These are phyloP conservation scores for Drosophila teissieri DNA, from an alignment of 1,140 invertebrate genomes.

Conservation along the genomic window DNA sequence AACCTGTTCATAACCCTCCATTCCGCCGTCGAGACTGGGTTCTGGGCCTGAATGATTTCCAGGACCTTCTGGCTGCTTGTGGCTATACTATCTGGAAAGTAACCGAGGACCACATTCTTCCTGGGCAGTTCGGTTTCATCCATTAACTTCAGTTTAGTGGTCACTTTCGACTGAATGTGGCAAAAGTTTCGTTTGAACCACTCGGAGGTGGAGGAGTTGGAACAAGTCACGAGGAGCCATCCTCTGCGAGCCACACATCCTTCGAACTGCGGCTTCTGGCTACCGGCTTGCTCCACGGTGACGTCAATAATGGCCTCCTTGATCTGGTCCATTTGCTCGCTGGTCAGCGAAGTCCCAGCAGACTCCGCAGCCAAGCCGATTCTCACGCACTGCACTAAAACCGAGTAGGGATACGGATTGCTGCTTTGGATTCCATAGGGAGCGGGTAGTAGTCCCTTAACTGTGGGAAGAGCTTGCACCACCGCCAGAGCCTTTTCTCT, in stretches of 20 bases:
- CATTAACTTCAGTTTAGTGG: neutral
- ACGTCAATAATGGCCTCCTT: conserved; percentile 4
- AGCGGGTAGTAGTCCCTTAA: neutral
- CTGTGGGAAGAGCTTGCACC: neutral
- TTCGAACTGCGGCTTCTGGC: conserved; percentile 1
- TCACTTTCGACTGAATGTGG: neutral
- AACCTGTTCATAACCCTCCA: neutral
- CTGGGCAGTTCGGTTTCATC: neutral
- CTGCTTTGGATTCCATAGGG: neutral
- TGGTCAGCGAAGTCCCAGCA: neutral
- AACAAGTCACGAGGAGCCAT: neutral
- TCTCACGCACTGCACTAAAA: neutral
- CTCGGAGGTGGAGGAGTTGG: neutral
- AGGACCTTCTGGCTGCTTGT: neutral
- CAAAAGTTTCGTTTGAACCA: conserved; percentile 1
- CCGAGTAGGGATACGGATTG: neutral
- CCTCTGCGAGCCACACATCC: neutral
- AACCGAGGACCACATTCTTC: neutral
- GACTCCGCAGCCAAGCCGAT: neutral
- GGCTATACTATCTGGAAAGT: conserved; percentile 5
- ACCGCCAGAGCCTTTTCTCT: neutral
- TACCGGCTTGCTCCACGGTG: neutral
- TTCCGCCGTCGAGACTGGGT: neutral
- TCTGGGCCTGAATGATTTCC: conserved; percentile 1
- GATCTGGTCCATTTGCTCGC: conserved; percentile 1